Base-by-base conservation (phyloP, 2,888 invertebrate genomes). In the Tiliacea citrago region DNA sequence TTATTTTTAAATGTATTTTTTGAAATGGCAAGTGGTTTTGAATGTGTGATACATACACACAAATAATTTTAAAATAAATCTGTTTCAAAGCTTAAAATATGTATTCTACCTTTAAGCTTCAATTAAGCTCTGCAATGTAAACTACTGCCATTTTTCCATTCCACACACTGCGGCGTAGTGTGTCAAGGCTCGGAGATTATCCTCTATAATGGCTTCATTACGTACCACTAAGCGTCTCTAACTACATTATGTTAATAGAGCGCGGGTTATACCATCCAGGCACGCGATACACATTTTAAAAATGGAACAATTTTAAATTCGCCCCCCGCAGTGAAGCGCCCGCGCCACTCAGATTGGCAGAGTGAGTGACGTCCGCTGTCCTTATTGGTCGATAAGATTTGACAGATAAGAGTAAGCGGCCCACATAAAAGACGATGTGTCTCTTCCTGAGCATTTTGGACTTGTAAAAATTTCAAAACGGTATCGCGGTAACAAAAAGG, bases 341-440 rank as follows among this genome's bases (percentile, higher is more conserved):
- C 91, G 94, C 93, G 84, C 90, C 89, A 88, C 90, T 92, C 93
- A 92, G 95, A 96, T 96, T 94, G 95, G 95, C 96, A 94, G 94
- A 93, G 91, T 95, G 96, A 96, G 95, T 96, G 96, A 96, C 96
- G 96, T 95, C 90, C 91, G 93, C 96, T 92, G 95, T 95, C 96
- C 96, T 93, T 95, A 95, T 95, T 94, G 95, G 95, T 93, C 94
- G 96, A 96, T 96, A 94, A 96, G 96, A 96, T 96, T 92, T 94
- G 94, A 94, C 94, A 92, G 96, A 95, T 96, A 96, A 95, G 91
- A 91, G 87, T 69, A 88, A 91, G 90, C 94, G 95, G 95, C 94
- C 91, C 92, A 94, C 93, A 93, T 96, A 93, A 95, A 95, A 96
- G 95, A 92, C 90, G 92, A 94, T 93, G 91, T 94, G 93, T 95